These are phyloP conservation scores for Ariopsis seemanni DNA, from an alignment of 2,113 vertebrate species.

Conservation along the genomic window DNA sequence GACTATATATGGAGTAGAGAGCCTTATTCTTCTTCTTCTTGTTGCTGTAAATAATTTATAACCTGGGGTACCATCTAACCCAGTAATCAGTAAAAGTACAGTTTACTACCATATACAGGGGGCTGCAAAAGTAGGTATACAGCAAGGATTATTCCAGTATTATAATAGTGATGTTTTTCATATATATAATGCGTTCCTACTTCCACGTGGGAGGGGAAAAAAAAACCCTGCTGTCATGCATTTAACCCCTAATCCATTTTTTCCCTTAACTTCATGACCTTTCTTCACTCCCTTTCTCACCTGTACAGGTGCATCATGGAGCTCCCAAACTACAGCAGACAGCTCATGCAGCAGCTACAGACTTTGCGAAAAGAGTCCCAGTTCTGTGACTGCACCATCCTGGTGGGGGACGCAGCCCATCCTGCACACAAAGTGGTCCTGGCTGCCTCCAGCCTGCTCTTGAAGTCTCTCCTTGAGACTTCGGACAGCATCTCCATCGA, in stretches of 20 bases:
- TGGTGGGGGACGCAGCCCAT: constrained; percentile 76
- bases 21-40: background rate
- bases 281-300: background rate
- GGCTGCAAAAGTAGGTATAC: too few relatives aligned
- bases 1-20: background rate
- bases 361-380: constrained; percentile 79
- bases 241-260: too few relatives aligned
- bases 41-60: background rate
- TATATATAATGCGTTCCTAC: too few relatives aligned
- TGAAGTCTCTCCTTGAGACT: constrained; percentile 79
- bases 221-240: background rate
- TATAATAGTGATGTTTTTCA: too few relatives aligned
- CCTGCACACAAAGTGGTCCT: constrained; percentile 84
- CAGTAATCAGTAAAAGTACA: background rate
- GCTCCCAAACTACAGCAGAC: constrained; percentile 80
- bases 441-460: constrained; percentile 86
- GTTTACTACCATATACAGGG: background rate
- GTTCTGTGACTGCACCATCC: constrained; percentile 85
- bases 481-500: constrained; percentile 84
- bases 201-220: too few relatives aligned
- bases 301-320: constrained; percentile 69
- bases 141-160: too few relatives aligned
- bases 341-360: constrained; percentile 85
- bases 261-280: background rate
- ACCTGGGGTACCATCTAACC: background rate